phyloP scores from a whole-genome alignment of 2,797 vertebrate genomes.

The Petrocephalus sullivani region DNA sequence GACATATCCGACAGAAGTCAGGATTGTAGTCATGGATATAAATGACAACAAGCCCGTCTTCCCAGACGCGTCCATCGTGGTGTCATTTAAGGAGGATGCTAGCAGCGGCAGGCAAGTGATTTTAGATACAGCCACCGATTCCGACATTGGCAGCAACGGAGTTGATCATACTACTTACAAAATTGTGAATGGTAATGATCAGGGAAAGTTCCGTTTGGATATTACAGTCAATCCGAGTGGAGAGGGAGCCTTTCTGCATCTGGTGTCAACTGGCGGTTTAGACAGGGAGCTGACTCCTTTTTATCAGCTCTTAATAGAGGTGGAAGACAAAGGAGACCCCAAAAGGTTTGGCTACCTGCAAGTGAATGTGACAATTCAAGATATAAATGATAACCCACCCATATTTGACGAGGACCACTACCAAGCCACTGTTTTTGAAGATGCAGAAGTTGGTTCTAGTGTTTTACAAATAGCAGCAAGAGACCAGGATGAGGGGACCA shows the following conservation, averaged over 20 bases:
- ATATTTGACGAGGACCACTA: slow-evolving; percentile 81
- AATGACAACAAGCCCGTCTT: slow-evolving; percentile 95
- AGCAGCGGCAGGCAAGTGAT: slow-evolving; percentile 92
- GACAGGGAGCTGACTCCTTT: slow-evolving; percentile 81
- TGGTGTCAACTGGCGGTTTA: slow-evolving; percentile 86
- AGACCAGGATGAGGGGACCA: slow-evolving; percentile 86
- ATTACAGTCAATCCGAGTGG: slow-evolving; percentile 97
- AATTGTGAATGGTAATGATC: slow-evolving; percentile 86
- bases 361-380: slow-evolving; percentile 94
- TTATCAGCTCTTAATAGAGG: slow-evolving; percentile 87
- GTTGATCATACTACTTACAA: slow-evolving; percentile 92
- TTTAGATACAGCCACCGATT: slow-evolving; percentile 90
- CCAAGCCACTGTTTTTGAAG: slow-evolving; percentile 81
- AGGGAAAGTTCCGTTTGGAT: slow-evolving; percentile 85
- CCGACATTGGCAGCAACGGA: slow-evolving; percentile 87
- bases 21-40: slow-evolving; percentile 87
- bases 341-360: slow-evolving; percentile 83
- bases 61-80: slow-evolving; percentile 85
- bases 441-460: slow-evolving; percentile 79
- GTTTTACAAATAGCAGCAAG: slow-evolving; percentile 80
- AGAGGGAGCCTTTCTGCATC: slow-evolving; percentile 92
- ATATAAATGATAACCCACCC: slow-evolving; percentile 94
- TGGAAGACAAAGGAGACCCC: slow-evolving; percentile 91
- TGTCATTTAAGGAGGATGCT: slow-evolving; percentile 95
- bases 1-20: slow-evolving; percentile 93